Base-by-base conservation (phyloP, 2,797 vertebrate genomes). In the Coregonus sp. region DNA sequence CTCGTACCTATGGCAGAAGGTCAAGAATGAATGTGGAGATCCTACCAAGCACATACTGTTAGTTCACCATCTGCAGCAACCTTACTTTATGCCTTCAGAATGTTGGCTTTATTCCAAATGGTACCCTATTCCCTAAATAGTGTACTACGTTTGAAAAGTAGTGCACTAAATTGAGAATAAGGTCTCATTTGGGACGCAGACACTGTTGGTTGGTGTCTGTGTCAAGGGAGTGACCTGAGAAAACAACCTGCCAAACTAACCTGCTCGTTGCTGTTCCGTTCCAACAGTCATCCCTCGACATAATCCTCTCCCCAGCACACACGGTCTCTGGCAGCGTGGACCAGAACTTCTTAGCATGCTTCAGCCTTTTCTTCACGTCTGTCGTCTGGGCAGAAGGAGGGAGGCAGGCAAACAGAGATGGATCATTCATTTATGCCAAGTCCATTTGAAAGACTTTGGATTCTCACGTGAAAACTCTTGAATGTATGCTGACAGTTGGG, bases 311-410 rank as follows among this genome's bases (percentile, higher is more conserved):
- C 29, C 94, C 96, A 0, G 90, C 94, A 84, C 98, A 99, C 71
- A 98, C 94, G 0, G 91, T 97, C 85, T 95, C 95, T 16, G 98
- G 97, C 78, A 99, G 93, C 3, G 96, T 97, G 14, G 98, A 99
- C 98, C 98, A 99, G 91, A 99, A 98, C 89, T 98, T 99, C 89
- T 98, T 99, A 59, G 96, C 96, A n/a, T 96, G 94, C 85, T 97
- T 99, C 86, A 99, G 90, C 88, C 97, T 99, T 89, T 97, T 97
- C 91, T 98, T 99, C 80, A 99, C 98, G 76, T 99, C 98, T 7
- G 78, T 94, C 75, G 97, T 96, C 98, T 99, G 80, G 78, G 75
- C 0, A 37, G 33, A 4, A 72, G 63, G 4, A 80, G 5, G 40
- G 2, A 76, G 11, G 11, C 0, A 35, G 71, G 51, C 50, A 33